Conservation (phyloP, 2,888 invertebrate genomes). For the Ormyrus thymus region DNA sequence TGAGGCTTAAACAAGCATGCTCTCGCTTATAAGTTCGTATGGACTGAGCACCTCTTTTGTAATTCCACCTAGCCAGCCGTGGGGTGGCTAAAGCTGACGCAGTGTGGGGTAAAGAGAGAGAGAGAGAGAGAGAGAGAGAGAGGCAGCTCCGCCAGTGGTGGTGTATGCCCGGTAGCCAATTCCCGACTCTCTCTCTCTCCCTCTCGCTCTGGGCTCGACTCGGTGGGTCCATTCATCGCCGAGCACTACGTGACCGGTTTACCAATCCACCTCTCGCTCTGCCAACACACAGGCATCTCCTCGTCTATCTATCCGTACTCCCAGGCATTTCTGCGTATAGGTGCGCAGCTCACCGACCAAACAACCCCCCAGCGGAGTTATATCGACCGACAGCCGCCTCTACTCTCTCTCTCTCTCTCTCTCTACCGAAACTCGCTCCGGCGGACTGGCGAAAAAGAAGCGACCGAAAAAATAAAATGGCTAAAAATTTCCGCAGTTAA, state of each 20-base stretch:
- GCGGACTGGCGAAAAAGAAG: not conserved
- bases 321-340: conserved; percentile 57
- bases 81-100: conserved; percentile 71
- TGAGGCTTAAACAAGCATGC: not conserved
- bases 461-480: not conserved
- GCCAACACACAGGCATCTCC: conserved; percentile 16
- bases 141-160: conserved; percentile 62
- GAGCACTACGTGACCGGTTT: conserved; percentile 74
- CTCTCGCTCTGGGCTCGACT: conserved; percentile 57
- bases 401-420: conserved; percentile 32
- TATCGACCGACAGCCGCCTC: conserved; percentile 65
- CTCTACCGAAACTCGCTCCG: conserved; percentile 58
- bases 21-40: conserved; percentile 35
- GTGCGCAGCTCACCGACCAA: conserved; percentile 60
- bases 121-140: not conserved
- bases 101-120: conserved; percentile 60
- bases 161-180: conserved; percentile 74
- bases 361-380: conserved; percentile 67
- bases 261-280: conserved; percentile 69
- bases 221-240: conserved; percentile 74
- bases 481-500: conserved; percentile 2
- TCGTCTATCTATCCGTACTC: conserved; percentile 53
- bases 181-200: conserved; percentile 60
- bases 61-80: conserved; percentile 60
- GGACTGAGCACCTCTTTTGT: conserved; percentile 68